These are phyloP conservation scores for Melangyna quadrimaculata DNA, from an alignment of 2,888 invertebrate genomes.

Conservation along the genomic window DNA sequence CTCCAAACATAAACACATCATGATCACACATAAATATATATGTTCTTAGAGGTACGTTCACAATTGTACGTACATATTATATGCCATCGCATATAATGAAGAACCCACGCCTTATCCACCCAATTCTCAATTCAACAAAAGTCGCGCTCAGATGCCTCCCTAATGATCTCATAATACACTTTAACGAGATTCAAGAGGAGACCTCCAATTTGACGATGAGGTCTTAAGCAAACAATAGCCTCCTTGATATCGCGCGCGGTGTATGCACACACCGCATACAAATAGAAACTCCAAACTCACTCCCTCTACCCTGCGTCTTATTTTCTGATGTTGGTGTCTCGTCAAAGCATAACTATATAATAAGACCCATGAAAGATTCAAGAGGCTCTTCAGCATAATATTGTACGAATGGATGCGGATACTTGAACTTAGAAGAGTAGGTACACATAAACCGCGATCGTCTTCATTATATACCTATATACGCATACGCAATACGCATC, in stretches of 20 bases:
- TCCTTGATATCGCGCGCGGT: constrained; percentile 46
- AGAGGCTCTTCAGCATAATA: constrained; percentile 27
- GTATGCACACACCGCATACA: constrained; percentile 31
- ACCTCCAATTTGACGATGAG: constrained; percentile 68
- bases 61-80: neutral
- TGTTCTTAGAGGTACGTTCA: neutral
- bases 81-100: constrained; percentile 60
- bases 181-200: constrained; percentile 70
- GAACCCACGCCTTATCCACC: constrained; percentile 65
- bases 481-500: constrained; percentile 30
- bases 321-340: constrained; percentile 16
- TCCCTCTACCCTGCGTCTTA: neutral
- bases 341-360: constrained; percentile 37
- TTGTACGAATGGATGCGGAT: constrained; percentile 22
- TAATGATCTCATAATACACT: constrained; percentile 72
- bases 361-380: constrained; percentile 45
- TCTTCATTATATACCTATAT: too few relatives aligned
- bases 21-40: neutral
- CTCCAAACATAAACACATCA: constrained; percentile 32
- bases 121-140: constrained; percentile 55
- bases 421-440: constrained; percentile 32
- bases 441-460: neutral
- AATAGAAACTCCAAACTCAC: constrained; percentile 26
- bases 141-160: constrained; percentile 55
- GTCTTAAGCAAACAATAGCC: constrained; percentile 69